These are phyloP conservation scores for Paralichthys olivaceus DNA, from an alignment of 2,113 vertebrate species.

Conservation along the genomic window DNA sequence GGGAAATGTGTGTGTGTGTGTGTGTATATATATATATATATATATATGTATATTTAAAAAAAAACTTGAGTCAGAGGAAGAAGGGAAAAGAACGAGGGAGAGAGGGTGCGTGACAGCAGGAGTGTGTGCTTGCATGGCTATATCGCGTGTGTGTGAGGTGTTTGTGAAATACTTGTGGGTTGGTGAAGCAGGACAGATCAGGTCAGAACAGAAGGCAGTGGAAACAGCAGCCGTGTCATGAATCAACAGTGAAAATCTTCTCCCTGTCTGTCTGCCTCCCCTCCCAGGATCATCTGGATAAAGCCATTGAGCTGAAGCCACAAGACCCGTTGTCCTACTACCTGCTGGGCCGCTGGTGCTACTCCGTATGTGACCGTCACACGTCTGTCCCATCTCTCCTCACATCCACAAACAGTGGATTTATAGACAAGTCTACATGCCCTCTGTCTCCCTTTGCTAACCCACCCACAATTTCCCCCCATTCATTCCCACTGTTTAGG, in stretches of 20 bases:
- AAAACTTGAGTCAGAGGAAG: slow-evolving; percentile 8
- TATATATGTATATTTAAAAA: background rate
- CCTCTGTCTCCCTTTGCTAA: slow-evolving; percentile 20
- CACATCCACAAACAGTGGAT: slow-evolving; percentile 8
- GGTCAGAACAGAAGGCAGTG: slow-evolving; percentile 65
- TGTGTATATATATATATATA: background rate
- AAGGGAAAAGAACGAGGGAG: slow-evolving; percentile 7
- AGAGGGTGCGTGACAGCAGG: slow-evolving; percentile 40
- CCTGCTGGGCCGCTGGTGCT: slow-evolving; percentile 96
- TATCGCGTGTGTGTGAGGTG: slow-evolving; percentile 67
- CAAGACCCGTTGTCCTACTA: slow-evolving; percentile 93
- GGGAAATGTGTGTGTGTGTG: background rate
- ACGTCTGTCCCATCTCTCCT: slow-evolving; percentile 30
- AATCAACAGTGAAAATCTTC: slow-evolving; percentile 66
- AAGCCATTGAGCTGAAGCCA: slow-evolving; percentile 93
- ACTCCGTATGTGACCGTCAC: slow-evolving; percentile 86
- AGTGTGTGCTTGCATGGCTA: slow-evolving; percentile 25
- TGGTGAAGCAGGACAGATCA: slow-evolving; percentile 76
- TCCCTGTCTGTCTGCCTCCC: slow-evolving; percentile 23
- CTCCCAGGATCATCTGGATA: slow-evolving; percentile 93
- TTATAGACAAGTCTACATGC: background rate
- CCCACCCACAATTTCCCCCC: slow-evolving; percentile 56
- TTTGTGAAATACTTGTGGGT: slow-evolving; percentile 77
- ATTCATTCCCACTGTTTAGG: slow-evolving; percentile 53
- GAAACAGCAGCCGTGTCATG: slow-evolving; percentile 56